Evolutionary conservation across 2,888 invertebrate genomes (phyloP).

Genomic region (Limenitis camilla): DNA sequence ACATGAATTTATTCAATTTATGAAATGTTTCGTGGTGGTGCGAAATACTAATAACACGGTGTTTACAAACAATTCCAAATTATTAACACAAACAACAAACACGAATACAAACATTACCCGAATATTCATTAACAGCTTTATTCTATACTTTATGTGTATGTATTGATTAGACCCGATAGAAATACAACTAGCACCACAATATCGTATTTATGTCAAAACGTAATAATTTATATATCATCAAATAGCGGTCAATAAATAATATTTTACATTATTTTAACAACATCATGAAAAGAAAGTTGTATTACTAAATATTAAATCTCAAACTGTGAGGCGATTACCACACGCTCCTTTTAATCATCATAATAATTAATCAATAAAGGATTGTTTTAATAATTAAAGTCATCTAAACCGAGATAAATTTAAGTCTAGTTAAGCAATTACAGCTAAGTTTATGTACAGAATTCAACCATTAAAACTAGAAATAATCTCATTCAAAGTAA

Average conservation of each 20-base stretch:
- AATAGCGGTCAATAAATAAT: conserved; percentile 29
- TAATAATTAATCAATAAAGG: conserved; percentile 26
- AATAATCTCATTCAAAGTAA: conserved; percentile 69
- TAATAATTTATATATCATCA: conserved; percentile 17
- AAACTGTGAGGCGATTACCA: background rate
- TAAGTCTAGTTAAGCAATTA: conserved; percentile 42
- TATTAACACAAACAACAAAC: conserved; percentile 43
- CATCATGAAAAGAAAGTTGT: conserved; percentile 18
- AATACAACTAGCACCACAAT: conserved; percentile 28
- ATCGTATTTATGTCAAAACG: conserved; percentile 21
- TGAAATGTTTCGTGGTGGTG: conserved; percentile 68
- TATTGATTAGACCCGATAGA: conserved; percentile 5
- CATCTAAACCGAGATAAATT: conserved; percentile 49
- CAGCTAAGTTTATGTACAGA: conserved; percentile 56
- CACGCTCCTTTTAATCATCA: conserved; percentile 20
- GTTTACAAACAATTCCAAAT: conserved; percentile 47
- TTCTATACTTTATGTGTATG: background rate
- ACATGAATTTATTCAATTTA: conserved; percentile 70
- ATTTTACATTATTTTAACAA: conserved; percentile 24
- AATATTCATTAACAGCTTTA: conserved; percentile 10
- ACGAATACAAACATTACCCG: conserved; percentile 28
- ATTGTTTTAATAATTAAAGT: conserved; percentile 20
- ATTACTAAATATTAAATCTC: conserved; percentile 10
- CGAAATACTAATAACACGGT: conserved; percentile 60
- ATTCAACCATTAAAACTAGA: conserved; percentile 45